Evolutionary conservation across 2,113 vertebrate genomes (phyloP).

Genomic region (Callorhinus ursinus): DNA sequence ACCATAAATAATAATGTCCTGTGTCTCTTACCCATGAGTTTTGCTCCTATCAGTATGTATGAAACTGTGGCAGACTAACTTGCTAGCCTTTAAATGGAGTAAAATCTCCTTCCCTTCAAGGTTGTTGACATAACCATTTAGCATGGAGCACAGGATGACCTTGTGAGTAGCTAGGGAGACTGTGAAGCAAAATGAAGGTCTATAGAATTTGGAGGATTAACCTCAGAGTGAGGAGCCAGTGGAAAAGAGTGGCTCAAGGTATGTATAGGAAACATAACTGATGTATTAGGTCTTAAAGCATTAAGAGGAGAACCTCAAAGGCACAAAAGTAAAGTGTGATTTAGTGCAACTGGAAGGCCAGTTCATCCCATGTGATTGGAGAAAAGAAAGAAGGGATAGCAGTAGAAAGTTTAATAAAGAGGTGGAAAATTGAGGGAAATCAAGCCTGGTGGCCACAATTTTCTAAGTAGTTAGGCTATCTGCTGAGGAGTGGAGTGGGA

Average conservation of each 20-base stretch:
- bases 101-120: neutral
- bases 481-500: neutral
- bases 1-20: neutral
- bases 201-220: neutral
- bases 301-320: neutral
- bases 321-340: neutral
- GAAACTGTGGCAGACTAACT: neutral
- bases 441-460: neutral
- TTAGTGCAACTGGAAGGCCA: neutral
- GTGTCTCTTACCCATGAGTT: neutral
- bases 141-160: neutral
- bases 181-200: neutral
- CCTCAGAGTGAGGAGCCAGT: neutral
- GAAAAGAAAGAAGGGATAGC: neutral
- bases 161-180: neutral
- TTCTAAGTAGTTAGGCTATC: neutral
- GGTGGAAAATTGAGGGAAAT: neutral
- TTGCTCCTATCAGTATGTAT: neutral
- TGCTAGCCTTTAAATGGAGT: neutral
- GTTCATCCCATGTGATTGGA: neutral
- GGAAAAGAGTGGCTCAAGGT: neutral
- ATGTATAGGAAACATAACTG: neutral
- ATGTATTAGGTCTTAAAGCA: neutral
- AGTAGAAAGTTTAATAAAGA: neutral
- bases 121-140: neutral